Evolutionary conservation across 2,797 vertebrate genomes (phyloP).

Genomic region (Peromyscus attwateri): DNA sequence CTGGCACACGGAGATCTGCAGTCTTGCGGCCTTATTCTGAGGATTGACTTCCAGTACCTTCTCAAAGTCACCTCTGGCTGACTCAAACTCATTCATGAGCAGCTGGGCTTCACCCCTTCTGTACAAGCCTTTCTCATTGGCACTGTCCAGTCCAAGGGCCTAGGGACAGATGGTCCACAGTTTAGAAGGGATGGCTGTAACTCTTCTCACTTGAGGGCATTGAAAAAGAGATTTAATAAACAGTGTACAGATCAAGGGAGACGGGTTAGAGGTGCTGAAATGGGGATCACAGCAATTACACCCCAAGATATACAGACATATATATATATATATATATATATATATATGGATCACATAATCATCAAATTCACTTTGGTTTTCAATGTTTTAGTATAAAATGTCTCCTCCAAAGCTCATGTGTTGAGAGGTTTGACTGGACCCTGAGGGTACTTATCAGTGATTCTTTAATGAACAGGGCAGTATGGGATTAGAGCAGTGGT

Average conservation of each 20-base stretch:
- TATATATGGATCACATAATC: too few relatives aligned
- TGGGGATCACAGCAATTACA: background rate
- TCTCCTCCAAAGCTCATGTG: background rate
- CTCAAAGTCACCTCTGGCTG: constrained; percentile 94
- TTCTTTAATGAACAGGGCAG: background rate
- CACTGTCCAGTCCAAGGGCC: constrained; percentile 94
- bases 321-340: too few relatives aligned
- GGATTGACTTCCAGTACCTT: constrained; percentile 95
- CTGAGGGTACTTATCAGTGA: too few relatives aligned
- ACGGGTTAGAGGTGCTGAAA: background rate
- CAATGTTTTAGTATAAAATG: background rate
- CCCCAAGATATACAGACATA: too few relatives aligned
- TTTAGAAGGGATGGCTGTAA: constrained; percentile 66
- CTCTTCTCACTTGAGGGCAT: background rate
- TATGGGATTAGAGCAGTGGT: background rate
- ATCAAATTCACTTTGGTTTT: background rate
- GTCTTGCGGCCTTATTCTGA: constrained; percentile 93
- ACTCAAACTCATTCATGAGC: constrained; percentile 94
- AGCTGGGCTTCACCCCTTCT: constrained; percentile 94
- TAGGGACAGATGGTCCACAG: constrained; percentile 78
- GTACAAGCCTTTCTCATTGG: constrained; percentile 97
- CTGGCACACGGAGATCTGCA: constrained; percentile 94
- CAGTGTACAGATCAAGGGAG: background rate
- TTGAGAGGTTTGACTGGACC: background rate
- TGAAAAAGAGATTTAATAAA: background rate